phyloP scores from a whole-genome alignment of 2,888 invertebrate species.

The Phania funesta region DNA sequence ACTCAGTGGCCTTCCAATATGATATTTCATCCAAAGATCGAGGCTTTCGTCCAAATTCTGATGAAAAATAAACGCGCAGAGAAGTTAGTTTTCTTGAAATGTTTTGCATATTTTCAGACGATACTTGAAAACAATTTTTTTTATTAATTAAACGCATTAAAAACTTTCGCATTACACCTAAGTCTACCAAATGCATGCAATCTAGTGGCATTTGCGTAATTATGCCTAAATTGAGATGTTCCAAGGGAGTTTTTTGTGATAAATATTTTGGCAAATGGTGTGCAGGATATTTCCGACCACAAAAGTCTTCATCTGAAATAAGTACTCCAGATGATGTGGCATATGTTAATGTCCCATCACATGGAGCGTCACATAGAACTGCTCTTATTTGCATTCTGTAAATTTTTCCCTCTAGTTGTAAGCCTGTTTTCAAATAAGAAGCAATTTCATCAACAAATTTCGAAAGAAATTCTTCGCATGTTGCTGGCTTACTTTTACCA shows the following conservation, averaged over 20 bases:
- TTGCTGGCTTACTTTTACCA: slow-evolving; percentile 41
- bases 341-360: too few species aligned
- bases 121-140: slow-evolving; percentile 9
- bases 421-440: background rate
- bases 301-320: slow-evolving; percentile 41
- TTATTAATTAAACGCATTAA: slow-evolving; percentile 9
- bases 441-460: background rate
- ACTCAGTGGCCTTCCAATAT: background rate
- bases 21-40: background rate
- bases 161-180: slow-evolving; percentile 26
- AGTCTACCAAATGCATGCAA: slow-evolving; percentile 50
- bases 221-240: slow-evolving; percentile 15
- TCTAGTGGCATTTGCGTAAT: slow-evolving; percentile 49
- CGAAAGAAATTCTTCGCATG: slow-evolving; percentile 9
- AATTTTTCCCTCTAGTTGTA: background rate
- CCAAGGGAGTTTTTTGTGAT: slow-evolving; percentile 26
- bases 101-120: background rate
- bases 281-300: slow-evolving; percentile 17
- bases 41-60: background rate
- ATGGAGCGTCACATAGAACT: too few species aligned
- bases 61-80: background rate
- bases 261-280: slow-evolving; percentile 31
- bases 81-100: background rate
- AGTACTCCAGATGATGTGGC: background rate
- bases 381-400: too few species aligned